A percentile compares a stretch with the other conserved stretches of the same genome.
Conservation (phyloP, 2,797 vertebrate genomes). For the Pelodytes ibericus region DNA sequence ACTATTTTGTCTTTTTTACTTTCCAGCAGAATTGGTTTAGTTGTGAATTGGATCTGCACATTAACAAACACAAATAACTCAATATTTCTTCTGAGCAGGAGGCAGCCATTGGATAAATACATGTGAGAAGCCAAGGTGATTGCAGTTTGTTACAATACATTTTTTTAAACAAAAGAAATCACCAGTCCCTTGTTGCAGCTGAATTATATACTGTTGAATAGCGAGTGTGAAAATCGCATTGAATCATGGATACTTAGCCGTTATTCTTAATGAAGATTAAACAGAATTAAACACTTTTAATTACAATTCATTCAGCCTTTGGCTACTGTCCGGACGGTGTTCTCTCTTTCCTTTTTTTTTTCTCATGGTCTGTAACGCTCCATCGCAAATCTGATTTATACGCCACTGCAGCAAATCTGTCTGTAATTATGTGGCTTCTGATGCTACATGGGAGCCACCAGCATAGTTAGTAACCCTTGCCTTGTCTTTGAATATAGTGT, state of each 20-base stretch:
- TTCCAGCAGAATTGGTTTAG: too few relatives aligned
- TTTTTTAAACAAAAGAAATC: constrained; percentile 28
- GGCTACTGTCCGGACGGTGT: constrained; percentile 60
- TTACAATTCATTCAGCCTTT: constrained; percentile 66
- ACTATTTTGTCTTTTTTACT: too few relatives aligned
- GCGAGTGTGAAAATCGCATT: constrained; percentile 62
- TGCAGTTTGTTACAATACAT: too few relatives aligned
- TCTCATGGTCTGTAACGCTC: constrained; percentile 57
- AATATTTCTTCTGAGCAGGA: too few relatives aligned
- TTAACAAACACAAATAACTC: too few relatives aligned
- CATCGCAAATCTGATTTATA: constrained; percentile 66
- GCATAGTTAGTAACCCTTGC: too few relatives aligned
- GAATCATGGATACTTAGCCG: constrained; percentile 63
- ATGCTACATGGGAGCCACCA: constrained; percentile 35
- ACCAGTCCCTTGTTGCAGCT: constrained; percentile 36
- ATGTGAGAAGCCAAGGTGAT: background rate
- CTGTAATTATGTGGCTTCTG: constrained; percentile 61
- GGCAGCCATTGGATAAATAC: too few relatives aligned
- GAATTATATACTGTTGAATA: constrained; percentile 58
- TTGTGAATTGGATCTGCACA: too few relatives aligned
- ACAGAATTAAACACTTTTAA: constrained; percentile 73
- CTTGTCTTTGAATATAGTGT: too few relatives aligned
- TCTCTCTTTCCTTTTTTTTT: constrained; percentile 55
- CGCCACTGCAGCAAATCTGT: constrained; percentile 63
- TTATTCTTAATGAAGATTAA: constrained; percentile 74